Percentiles rank a stretch among this genome's conserved stretches.
These are phyloP conservation scores for Leucoma salicis DNA, from an alignment of 2,888 invertebrate genomes.

Conservation along the genomic window DNA sequence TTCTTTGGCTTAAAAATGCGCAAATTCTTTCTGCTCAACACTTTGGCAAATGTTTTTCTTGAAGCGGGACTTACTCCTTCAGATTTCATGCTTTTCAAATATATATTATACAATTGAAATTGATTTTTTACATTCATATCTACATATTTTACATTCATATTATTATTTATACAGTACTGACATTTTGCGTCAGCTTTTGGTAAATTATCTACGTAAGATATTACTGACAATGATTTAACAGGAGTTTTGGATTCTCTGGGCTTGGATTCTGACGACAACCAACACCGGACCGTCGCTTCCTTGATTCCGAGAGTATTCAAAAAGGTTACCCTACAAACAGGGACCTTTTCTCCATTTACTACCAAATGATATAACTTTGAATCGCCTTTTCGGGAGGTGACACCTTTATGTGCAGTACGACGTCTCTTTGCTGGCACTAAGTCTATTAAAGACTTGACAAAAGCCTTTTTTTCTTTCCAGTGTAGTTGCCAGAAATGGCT, in stretches of 20 bases:
- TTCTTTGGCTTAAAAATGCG: constrained; percentile 59
- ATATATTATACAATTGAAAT: constrained; percentile 52
- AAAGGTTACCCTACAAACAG: constrained; percentile 56
- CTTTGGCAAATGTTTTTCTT: constrained; percentile 59
- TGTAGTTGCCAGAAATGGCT: constrained; percentile 57
- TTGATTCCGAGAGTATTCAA: constrained; percentile 60
- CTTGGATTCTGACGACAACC: constrained; percentile 41
- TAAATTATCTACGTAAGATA: constrained; percentile 49
- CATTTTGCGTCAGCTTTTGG: constrained; percentile 53
- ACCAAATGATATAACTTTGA: constrained; percentile 51
- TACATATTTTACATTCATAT: constrained; percentile 40
- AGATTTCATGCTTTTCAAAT: constrained; percentile 44
- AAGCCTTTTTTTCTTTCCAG: constrained; percentile 53
- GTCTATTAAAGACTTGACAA: constrained; percentile 47
- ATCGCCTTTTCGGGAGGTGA: constrained; percentile 49
- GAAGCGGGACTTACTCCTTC: constrained; percentile 44
- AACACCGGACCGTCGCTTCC: constrained; percentile 58
- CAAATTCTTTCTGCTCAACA: constrained; percentile 44
- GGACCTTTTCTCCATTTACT: constrained; percentile 32
- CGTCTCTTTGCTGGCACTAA: constrained; percentile 49
- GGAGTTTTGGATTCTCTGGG: constrained; percentile 42
- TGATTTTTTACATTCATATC: constrained; percentile 50
- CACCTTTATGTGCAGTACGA: constrained; percentile 39
- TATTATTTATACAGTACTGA: constrained; percentile 36
- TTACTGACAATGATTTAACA: constrained; percentile 47